Evolutionary conservation across 1,140 invertebrate species (phyloP).

Genomic region (Acyrthosiphon pisum): DNA sequence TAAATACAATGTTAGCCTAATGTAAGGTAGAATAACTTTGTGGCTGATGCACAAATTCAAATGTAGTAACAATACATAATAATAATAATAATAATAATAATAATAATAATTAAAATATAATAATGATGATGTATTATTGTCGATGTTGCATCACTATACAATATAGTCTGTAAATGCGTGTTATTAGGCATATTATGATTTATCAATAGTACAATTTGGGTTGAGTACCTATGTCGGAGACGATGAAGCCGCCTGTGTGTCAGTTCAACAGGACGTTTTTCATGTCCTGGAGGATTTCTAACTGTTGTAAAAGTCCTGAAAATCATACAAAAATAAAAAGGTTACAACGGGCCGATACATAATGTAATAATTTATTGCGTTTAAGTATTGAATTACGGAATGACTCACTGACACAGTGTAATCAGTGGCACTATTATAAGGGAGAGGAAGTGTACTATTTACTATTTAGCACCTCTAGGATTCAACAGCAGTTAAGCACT

Average conservation of each 20-base stretch:
- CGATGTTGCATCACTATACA: neutral
- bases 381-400: neutral
- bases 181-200: neutral
- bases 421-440: neutral
- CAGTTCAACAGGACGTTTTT: constrained; percentile 31
- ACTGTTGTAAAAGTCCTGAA: constrained; percentile 57
- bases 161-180: neutral
- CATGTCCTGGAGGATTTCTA: constrained; percentile 56
- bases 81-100: neutral
- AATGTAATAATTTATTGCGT: neutral
- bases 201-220: neutral
- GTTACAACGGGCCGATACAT: neutral
- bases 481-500: too few species aligned
- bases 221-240: neutral
- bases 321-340: neutral
- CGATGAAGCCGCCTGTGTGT: neutral
- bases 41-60: too few species aligned
- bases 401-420: neutral
- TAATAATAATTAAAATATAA: neutral
- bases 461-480: too few species aligned
- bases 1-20: too few species aligned
- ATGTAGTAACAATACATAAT: too few species aligned
- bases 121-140: neutral
- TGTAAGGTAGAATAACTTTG: too few species aligned
- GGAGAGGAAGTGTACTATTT: neutral